phyloP scores from a whole-genome alignment of 2,888 invertebrate species.

The Copidosoma aretas region DNA sequence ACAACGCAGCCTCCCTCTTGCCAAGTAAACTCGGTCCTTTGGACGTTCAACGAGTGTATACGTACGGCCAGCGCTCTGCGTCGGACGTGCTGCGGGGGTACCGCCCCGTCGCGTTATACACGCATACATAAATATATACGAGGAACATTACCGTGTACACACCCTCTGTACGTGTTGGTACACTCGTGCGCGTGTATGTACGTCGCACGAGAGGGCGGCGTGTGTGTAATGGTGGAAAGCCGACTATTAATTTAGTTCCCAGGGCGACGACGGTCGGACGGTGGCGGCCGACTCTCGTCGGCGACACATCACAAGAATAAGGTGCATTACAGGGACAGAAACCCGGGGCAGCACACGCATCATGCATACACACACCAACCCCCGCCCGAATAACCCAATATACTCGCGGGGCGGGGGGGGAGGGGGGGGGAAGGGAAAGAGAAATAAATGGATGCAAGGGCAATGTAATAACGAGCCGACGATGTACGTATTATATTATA shows the following conservation, averaged over 20 bases:
- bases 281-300: conserved; percentile 31
- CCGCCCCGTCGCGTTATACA: background rate
- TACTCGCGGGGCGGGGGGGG: background rate
- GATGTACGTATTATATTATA: too few species aligned
- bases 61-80: background rate
- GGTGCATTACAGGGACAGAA: background rate
- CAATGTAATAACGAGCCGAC: too few species aligned
- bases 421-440: background rate
- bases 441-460: conserved; percentile 12
- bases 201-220: conserved; percentile 46
- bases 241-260: conserved; percentile 62
- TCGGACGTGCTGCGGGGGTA: background rate
- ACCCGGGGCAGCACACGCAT: background rate
- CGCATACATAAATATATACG: conserved; percentile 35
- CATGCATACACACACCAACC: background rate
- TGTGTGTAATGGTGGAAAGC: conserved; percentile 45
- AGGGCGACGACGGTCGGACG: conserved; percentile 51
- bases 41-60: conserved; percentile 49
- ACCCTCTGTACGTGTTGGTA: background rate
- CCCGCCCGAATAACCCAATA: background rate
- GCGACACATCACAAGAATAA: conserved; percentile 26
- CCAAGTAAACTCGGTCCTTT: too few species aligned
- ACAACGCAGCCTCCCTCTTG: too few species aligned
- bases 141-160: conserved; percentile 30
- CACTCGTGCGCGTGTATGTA: conserved; percentile 33